phyloP scores from a whole-genome alignment of 2,888 invertebrate genomes.

The Chrysotoxum bicinctum region DNA sequence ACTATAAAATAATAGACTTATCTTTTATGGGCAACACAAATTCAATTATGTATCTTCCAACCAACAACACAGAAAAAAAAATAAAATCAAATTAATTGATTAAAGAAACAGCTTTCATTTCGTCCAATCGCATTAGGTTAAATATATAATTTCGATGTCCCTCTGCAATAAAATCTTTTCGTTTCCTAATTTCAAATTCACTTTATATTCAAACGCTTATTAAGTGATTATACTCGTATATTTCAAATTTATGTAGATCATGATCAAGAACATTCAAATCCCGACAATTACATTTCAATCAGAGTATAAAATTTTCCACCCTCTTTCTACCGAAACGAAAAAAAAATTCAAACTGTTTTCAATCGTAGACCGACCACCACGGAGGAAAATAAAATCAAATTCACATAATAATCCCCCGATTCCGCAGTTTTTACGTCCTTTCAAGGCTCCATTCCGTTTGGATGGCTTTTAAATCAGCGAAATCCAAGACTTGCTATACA shows the following conservation, averaged over 20 bases:
- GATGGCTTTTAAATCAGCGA: constrained; percentile 47
- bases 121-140: not conserved
- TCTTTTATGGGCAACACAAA: too few relatives aligned
- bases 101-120: not conserved
- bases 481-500: not conserved
- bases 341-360: constrained; percentile 17
- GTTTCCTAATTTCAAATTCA: not conserved
- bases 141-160: not conserved
- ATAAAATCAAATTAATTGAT: not conserved
- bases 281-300: constrained; percentile 59
- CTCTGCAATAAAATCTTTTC: not conserved
- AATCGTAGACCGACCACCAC: constrained; percentile 18
- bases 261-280: constrained; percentile 30
- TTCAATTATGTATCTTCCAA: too few relatives aligned
- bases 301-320: constrained; percentile 22
- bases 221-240: constrained; percentile 14
- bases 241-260: constrained; percentile 29
- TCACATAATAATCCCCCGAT: constrained; percentile 56
- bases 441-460: constrained; percentile 25
- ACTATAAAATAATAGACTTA: too few relatives aligned
- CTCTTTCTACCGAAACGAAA: not conserved
- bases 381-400: constrained; percentile 58
- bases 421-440: constrained; percentile 50
- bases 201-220: constrained; percentile 17
- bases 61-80: too few relatives aligned